Percentiles rank a stretch among this genome's conserved stretches.
Conservation (phyloP, 1,140 invertebrate genomes). For the Drosophila fuyamai region DNA sequence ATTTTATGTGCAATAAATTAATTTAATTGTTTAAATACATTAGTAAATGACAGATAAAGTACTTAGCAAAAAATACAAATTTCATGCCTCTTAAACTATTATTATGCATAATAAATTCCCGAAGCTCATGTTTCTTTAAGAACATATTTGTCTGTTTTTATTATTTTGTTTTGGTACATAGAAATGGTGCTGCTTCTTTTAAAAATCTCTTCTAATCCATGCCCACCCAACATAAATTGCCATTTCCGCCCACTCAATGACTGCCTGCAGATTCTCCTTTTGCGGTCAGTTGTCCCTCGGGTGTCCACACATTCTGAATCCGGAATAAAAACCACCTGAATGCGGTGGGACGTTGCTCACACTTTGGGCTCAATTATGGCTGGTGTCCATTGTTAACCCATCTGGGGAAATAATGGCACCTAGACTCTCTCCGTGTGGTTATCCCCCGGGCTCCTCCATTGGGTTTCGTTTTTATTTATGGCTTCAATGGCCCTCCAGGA, state of each 20-base stretch:
- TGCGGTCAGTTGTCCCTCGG: constrained; percentile 25
- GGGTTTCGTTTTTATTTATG: constrained; percentile 61
- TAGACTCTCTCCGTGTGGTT: constrained; percentile 19
- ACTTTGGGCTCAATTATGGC: constrained; percentile 49
- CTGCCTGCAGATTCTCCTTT: constrained; percentile 7
- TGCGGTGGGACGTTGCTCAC: constrained; percentile 21
- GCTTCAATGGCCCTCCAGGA: constrained; percentile 1
- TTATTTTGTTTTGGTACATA: no score
- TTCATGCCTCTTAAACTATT: no score
- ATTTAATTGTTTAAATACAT: no score
- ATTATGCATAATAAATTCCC: no score
- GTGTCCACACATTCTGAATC: constrained; percentile 11
- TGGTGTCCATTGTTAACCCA: constrained; percentile 48
- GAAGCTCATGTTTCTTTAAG: no score
- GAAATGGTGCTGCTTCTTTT: background rate
- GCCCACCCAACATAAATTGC: background rate
- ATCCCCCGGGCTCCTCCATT: constrained; percentile 13
- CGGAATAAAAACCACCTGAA: constrained; percentile 8
- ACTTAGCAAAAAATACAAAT: no score
- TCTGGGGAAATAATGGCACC: constrained; percentile 21
- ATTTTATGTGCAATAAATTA: no score
- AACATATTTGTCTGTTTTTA: no score
- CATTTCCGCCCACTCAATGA: background rate
- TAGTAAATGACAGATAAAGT: no score
- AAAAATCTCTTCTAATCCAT: background rate